Evolutionary conservation across 2,113 vertebrate species (phyloP).

Genomic region (Melanotaenia duboulayi): DNA sequence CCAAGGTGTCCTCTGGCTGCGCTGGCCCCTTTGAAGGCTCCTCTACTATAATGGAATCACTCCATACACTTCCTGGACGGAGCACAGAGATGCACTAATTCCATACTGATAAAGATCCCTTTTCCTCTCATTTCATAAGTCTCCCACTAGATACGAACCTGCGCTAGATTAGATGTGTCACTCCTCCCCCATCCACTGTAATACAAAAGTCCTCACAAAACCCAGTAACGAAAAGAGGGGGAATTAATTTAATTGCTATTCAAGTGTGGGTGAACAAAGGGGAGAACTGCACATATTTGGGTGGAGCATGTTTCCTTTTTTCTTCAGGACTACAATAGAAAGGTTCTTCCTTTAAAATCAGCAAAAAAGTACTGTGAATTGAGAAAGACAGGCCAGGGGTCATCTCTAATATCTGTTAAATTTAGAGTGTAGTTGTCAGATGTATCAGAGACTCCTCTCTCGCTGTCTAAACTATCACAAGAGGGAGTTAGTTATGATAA

Average conservation of each 20-base stretch:
- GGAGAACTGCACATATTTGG: constrained; percentile 30
- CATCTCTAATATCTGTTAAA: constrained; percentile 87
- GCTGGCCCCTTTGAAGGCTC: constrained; percentile 91
- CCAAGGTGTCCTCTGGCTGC: constrained; percentile 89
- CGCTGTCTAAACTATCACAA: constrained; percentile 56
- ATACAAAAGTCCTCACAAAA: constrained; percentile 72
- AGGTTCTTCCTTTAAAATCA: constrained; percentile 46
- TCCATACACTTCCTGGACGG: constrained; percentile 90
- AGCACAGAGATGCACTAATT: constrained; percentile 89
- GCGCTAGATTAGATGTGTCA: constrained; percentile 94
- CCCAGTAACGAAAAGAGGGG: constrained; percentile 26
- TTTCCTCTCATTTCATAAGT: constrained; percentile 97
- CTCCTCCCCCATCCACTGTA: constrained; percentile 75
- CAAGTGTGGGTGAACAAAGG: constrained; percentile 60
- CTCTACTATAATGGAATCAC: constrained; percentile 88
- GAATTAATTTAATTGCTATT: constrained; percentile 75
- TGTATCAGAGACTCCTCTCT: constrained; percentile 58
- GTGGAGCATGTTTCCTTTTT: constrained; percentile 52
- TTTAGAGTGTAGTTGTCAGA: constrained; percentile 68
- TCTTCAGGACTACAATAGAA: constrained; percentile 62
- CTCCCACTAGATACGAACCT: constrained; percentile 92
- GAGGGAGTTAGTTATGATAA: constrained; percentile 67
- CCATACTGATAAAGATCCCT: constrained; percentile 96
- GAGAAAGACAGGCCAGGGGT: constrained; percentile 84
- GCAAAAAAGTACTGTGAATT: constrained; percentile 80